Base-by-base conservation (phyloP, 1,140 invertebrate species). In the Drosophila subobscura region DNA sequence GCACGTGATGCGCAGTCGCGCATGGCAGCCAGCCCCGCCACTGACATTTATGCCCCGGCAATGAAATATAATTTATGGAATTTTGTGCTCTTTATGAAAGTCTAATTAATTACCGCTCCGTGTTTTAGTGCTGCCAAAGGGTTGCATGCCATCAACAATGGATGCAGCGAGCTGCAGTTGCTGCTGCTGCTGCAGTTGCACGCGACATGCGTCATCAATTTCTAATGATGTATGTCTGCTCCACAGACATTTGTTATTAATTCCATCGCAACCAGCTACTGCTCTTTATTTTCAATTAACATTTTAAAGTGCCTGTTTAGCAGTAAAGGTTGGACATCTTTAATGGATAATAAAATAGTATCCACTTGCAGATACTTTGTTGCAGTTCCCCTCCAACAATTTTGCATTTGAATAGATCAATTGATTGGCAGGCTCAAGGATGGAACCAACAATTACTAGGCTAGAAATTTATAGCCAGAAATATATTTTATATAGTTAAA, bases 201-300 rank as follows among this genome's bases (percentile, higher is more conserved):
- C 78, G 83, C 78, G 83, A 88, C 84, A 89, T 89, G 83, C 83
- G 84, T 88, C 83, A 89, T 88, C 83, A 89, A 88, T 88, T 88
- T 88, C 83, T 88, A 88, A 88, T 89, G 83, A 88, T 88, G 72
- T 84, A 76, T 89, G 84, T 89, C 84, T 89, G 51, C 67, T 64
- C 27, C 56, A 52, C 23, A 66, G 83, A 85, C 80, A 65, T 88
- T 76, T 68, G 72, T 68, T 88, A 79, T 89, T 89, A 88, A 78
- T 83, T 63, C 54, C 53, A 37, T 12, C 0, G 4, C 10, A 20
- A 20, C 16, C 1, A 20, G 58, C 64, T 57, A 47, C 52, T 14
- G 54, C 60, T 83, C 61, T 68, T 75, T 72, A 58, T 59, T 41
- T 54, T 55, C 72, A 47, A 76, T 74, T 74, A 74, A 74, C 60